Percentiles rank a stretch among this genome's conserved stretches.
Evolutionary conservation across 2,113 vertebrate genomes (phyloP).

Genomic region (Thinocorus orbignyianus): DNA sequence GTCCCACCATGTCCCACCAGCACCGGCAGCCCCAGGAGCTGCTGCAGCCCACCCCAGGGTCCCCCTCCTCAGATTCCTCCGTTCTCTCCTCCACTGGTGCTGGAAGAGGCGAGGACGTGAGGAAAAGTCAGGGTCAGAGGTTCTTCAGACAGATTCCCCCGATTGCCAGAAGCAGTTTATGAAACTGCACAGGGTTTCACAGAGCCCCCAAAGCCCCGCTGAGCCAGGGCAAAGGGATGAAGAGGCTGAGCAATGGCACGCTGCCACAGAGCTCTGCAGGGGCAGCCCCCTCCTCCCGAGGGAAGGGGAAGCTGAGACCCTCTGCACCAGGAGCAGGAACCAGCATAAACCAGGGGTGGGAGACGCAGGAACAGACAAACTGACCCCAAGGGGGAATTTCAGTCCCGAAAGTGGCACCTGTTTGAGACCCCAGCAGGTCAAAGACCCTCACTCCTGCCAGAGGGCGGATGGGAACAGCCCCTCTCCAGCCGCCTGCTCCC

Average conservation of each 20-base stretch:
- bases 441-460: background rate
- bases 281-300: background rate
- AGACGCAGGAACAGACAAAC: rapidly evolving
- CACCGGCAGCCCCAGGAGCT: rapidly evolving
- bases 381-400: background rate
- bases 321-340: background rate
- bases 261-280: background rate
- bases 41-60: rapidly evolving
- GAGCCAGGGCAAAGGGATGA: background rate
- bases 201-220: background rate
- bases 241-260: rapidly evolving
- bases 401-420: background rate
- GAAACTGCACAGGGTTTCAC: background rate
- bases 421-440: background rate
- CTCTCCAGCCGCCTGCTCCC: background rate
- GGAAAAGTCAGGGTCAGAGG: background rate
- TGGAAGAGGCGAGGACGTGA: background rate
- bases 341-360: background rate
- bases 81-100: background rate
- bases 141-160: background rate
- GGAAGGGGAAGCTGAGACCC: background rate
- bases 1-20: rapidly evolving
- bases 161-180: background rate
- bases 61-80: rapidly evolving
- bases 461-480: rapidly evolving